Conservation (phyloP, 2,113 vertebrate species). For the Ovis canadensis region DNA sequence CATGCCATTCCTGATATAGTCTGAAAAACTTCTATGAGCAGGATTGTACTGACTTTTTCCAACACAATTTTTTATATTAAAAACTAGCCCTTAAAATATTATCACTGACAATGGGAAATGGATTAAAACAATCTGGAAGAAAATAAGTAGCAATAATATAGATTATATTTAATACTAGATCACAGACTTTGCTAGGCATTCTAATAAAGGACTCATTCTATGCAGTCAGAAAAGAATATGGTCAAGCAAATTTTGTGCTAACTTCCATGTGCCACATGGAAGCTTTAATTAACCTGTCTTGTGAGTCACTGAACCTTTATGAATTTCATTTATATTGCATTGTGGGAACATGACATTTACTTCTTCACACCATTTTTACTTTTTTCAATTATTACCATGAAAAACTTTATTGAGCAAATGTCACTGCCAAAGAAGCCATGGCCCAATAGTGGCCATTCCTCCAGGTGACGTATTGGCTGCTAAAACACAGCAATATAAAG, state of each 20-base stretch:
- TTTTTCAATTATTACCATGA: slow-evolving; percentile 54
- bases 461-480: slow-evolving; percentile 10
- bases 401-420: slow-evolving; percentile 55
- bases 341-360: slow-evolving; percentile 52
- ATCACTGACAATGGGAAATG: background rate
- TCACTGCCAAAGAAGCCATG: slow-evolving; percentile 21
- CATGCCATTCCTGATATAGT: background rate
- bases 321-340: slow-evolving; percentile 58
- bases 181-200: background rate
- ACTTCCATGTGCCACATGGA: background rate
- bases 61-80: slow-evolving; percentile 8
- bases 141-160: background rate
- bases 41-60: background rate
- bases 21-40: background rate
- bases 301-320: slow-evolving; percentile 41
- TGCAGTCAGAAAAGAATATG: slow-evolving; percentile 32
- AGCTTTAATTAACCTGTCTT: slow-evolving; percentile 64
- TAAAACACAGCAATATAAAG: slow-evolving; percentile 6
- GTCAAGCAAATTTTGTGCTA: slow-evolving; percentile 38
- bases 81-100: background rate
- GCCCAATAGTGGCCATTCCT: background rate
- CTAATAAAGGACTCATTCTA: slow-evolving; percentile 12
- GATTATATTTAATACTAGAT: background rate
- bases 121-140: slow-evolving; percentile 1
- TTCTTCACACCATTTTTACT: slow-evolving; percentile 62